Evolutionary conservation across 1,140 invertebrate genomes (phyloP), one percentile per base, ranked within the genome.

Genomic region (Habropoda laboriosa): DNA sequence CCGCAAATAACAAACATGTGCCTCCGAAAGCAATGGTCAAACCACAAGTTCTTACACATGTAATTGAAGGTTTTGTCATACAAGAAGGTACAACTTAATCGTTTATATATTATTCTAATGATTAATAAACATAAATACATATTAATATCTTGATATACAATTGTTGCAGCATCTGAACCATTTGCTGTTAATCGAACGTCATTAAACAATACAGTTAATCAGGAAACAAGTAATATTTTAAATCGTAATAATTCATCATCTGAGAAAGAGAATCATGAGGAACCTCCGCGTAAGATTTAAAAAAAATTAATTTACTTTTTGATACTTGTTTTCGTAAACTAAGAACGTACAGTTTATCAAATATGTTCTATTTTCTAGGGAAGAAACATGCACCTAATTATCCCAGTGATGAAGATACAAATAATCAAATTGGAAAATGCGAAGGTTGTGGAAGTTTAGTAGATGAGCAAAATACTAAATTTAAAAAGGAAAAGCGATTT

Each of bases 61-160:
- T 99, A 3, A 99, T 99, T 75, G 98, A 99, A 93, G 98, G 98
- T 27, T 99, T 98, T 92, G 97, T 99, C 4, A 99, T 99, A 87
- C 98, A 99, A 92, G 98, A 99, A 94, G 95, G 95, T 94, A 91
- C 8, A 64, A 32, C 10, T 49, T 24, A 38, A n/a, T 35, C 12
- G 27, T 35, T 24, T 24, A 61, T 27, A 45, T 61, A 27, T 13
- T 24, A 58, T 58, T 38, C 32, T 35, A 18, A 6, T 2, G 45
- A 66, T 49, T 18, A 13, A 38, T 63, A 47, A 16, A 47, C 42
- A 70, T 27, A 3, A 18, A 24, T 47, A 24, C 30, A 27, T 79
- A 32, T 72, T 64, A 35, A 49, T 64, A 16, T 79, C 86, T 38
- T 73, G n/a, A n/a, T n/a, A n/a, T n/a, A n/a, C n/a, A n/a, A n/a